phyloP scores from a whole-genome alignment of 2,113 vertebrate genomes.

The Gymnobelideus leadbeateri region DNA sequence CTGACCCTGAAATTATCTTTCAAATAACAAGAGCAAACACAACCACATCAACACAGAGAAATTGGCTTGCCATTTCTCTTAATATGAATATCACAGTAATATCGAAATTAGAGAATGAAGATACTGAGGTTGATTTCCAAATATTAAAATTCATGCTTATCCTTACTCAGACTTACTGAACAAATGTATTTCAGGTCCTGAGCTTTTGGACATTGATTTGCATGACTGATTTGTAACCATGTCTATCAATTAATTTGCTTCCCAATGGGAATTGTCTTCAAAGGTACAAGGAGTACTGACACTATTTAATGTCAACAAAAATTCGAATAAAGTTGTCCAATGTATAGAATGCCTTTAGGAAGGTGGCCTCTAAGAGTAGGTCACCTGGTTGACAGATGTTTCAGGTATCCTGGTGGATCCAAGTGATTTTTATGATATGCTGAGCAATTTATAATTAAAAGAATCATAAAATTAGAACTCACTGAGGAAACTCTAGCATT shows the following conservation, averaged over 20 bases:
- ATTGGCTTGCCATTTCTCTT: background rate
- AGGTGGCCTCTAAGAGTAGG: background rate
- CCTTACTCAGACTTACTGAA: background rate
- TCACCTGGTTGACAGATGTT: background rate
- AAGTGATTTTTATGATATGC: background rate
- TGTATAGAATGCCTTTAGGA: background rate
- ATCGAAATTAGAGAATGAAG: background rate
- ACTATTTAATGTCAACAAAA: background rate
- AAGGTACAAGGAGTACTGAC: background rate
- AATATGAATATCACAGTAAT: background rate
- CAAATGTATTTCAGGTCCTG: background rate
- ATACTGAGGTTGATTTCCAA: background rate
- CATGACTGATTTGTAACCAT: background rate
- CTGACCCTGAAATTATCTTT: background rate
- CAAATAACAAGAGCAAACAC: background rate
- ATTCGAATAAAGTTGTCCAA: background rate
- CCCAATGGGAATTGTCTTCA: background rate
- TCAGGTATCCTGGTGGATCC: background rate
- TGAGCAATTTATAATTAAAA: background rate
- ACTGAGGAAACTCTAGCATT: background rate
- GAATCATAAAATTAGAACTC: background rate
- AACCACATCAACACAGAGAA: background rate
- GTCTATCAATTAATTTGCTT: background rate
- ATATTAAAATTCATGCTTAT: background rate
- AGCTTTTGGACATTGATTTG: background rate